These are phyloP conservation scores for Hydropsyche tenuis DNA, from an alignment of 1,140 invertebrate species.

Conservation along the genomic window DNA sequence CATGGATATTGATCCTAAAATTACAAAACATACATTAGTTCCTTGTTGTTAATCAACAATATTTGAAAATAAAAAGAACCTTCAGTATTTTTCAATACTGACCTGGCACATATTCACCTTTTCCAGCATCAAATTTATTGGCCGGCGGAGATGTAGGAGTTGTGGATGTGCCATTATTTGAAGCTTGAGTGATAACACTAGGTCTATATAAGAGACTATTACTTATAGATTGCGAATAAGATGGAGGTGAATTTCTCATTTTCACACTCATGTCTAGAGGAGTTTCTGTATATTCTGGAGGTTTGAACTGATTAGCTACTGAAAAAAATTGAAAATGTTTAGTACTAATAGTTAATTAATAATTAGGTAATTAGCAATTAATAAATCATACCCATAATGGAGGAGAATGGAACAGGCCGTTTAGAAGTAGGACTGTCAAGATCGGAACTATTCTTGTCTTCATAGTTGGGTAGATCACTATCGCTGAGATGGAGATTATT, in stretches of 20 bases:
- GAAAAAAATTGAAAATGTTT: neutral
- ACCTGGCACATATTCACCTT: conserved; percentile 49
- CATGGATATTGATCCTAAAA: conserved; percentile 70
- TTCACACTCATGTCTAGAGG: conserved; percentile 60
- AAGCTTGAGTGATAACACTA: conserved; percentile 59
- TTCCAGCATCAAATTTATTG: conserved; percentile 37
- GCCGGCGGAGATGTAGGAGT: neutral
- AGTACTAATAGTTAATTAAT: neutral
- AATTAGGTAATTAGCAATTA: conserved; percentile 8
- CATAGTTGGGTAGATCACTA: conserved; percentile 57
- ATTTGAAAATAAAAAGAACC: neutral
- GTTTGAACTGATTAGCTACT: conserved; percentile 26
- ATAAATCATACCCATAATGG: conserved; percentile 34
- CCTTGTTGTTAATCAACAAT: neutral
- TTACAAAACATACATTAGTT: conserved; percentile 23
- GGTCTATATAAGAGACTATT: conserved; percentile 43
- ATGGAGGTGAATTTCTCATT: conserved; percentile 52
- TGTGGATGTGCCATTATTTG: conserved; percentile 40
- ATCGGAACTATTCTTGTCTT: conserved; percentile 52
- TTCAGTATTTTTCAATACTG: conserved; percentile 10
- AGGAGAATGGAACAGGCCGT: conserved; percentile 34
- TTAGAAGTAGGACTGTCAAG: neutral
- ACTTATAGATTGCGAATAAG: conserved; percentile 45
- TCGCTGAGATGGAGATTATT: conserved; percentile 60
- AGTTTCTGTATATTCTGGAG: conserved; percentile 44